Evolutionary conservation across 2,797 vertebrate species (phyloP).

Genomic region (Arnoldichthys spilopterus): DNA sequence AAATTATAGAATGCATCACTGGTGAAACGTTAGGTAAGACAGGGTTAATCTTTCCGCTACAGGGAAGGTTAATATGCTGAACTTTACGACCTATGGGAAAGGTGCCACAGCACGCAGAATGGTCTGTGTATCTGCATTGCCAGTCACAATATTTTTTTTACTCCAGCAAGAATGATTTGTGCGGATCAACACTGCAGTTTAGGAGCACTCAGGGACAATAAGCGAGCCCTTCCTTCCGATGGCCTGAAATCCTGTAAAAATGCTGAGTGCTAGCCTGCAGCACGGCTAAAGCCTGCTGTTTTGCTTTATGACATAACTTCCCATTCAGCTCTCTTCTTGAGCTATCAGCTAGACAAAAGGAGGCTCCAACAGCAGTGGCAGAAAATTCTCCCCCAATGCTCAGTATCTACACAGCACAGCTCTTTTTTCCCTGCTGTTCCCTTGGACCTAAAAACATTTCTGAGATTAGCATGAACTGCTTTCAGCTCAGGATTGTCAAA

Average conservation of each 20-base stretch:
- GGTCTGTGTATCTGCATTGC: constrained; percentile 31
- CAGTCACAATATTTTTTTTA: constrained; percentile 27
- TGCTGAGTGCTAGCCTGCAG: constrained; percentile 33
- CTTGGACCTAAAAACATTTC: background rate
- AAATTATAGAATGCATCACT: background rate
- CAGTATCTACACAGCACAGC: background rate
- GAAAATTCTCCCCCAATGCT: background rate
- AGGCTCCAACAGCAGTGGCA: background rate
- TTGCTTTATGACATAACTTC: constrained; percentile 23
- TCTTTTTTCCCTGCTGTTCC: constrained; percentile 7
- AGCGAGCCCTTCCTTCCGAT: constrained; percentile 32
- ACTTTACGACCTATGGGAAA: constrained; percentile 28
- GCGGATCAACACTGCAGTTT: constrained; percentile 38
- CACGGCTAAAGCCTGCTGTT: background rate
- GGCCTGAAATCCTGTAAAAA: constrained; percentile 37
- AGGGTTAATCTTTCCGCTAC: constrained; percentile 16
- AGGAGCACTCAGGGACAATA: constrained; percentile 28
- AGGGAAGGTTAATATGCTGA: constrained; percentile 27
- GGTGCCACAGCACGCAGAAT: constrained; percentile 10
- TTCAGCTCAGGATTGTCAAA: background rate
- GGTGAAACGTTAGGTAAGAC: background rate
- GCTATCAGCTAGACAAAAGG: constrained; percentile 15
- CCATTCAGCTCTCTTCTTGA: constrained; percentile 2
- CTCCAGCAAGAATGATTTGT: constrained; percentile 25
- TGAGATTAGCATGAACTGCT: background rate